These are phyloP conservation scores for Habroteleia sp. DNA, from an alignment of 2,888 invertebrate species.

Conservation along the genomic window DNA sequence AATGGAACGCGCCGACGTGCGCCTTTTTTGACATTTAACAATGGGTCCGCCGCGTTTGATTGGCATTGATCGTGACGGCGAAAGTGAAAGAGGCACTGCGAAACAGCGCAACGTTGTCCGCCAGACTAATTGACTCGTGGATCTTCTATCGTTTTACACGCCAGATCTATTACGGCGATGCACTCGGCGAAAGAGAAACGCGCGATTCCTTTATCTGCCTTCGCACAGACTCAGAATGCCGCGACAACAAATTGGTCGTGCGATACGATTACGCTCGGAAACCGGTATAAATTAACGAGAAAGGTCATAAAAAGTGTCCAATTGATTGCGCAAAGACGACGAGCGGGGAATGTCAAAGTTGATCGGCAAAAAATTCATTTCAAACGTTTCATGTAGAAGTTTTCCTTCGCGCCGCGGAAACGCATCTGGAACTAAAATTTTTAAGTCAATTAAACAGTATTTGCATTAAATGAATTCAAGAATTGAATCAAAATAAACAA, in stretches of 20 bases:
- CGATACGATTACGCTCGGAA: slow-evolving; percentile 56
- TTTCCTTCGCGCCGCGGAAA: too few species aligned
- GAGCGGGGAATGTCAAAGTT: slow-evolving; percentile 25
- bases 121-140: slow-evolving; percentile 60
- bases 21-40: slow-evolving; percentile 35
- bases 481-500: too few species aligned
- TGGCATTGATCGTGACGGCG: slow-evolving; percentile 8
- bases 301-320: slow-evolving; percentile 58
- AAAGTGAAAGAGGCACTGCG: slow-evolving; percentile 9
- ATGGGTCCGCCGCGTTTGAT: slow-evolving; percentile 22
- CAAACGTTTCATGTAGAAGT: too few species aligned
- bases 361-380: not conserved
- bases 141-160: slow-evolving; percentile 62
- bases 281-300: slow-evolving; percentile 56
- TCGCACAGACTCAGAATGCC: slow-evolving; percentile 35
- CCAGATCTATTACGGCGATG: slow-evolving; percentile 56
- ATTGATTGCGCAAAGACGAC: slow-evolving; percentile 42
- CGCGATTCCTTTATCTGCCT: slow-evolving; percentile 57
- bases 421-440: too few species aligned
- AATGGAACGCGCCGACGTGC: not conserved
- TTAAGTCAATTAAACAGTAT: too few species aligned
- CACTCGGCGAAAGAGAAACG: slow-evolving; percentile 31
- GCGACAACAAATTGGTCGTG: slow-evolving; percentile 62
- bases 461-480: too few species aligned
- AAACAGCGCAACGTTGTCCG: slow-evolving; percentile 13